Conservation (phyloP, 2,888 invertebrate species). For the Andrena marginata region DNA sequence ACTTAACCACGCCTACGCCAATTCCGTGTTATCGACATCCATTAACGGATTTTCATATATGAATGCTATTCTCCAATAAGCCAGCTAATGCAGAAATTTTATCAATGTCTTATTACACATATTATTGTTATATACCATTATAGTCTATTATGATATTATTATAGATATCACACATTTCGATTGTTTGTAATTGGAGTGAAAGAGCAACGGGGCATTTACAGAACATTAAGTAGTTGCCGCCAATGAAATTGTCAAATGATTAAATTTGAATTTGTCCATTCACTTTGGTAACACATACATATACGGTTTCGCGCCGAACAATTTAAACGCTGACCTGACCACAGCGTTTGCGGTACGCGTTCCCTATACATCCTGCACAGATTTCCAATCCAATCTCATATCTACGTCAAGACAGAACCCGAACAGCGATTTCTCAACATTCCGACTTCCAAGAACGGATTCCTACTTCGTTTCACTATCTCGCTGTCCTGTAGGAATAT, state of each 20-base stretch:
- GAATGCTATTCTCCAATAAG: no score
- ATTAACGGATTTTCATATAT: no score
- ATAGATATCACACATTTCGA: neutral
- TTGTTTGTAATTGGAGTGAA: neutral
- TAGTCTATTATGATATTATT: no score
- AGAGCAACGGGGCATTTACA: neutral
- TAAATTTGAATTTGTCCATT: neutral
- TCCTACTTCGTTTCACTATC: conserved; percentile 37
- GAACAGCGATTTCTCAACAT: conserved; percentile 53
- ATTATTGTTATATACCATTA: no score
- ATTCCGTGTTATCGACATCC: no score
- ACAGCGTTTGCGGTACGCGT: conserved; percentile 20
- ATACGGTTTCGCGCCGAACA: conserved; percentile 10
- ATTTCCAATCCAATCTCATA: conserved; percentile 49
- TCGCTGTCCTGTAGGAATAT: conserved; percentile 31
- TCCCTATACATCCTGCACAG: conserved; percentile 21
- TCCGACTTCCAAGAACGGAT: conserved; percentile 35
- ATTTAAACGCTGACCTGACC: conserved; percentile 26
- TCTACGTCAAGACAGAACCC: conserved; percentile 45
- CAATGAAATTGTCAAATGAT: neutral
- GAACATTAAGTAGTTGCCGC: neutral
- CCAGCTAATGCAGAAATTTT: no score
- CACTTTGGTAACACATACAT: neutral
- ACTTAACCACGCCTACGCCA: no score
- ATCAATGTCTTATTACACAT: no score